Conservation (phyloP, 2,113 vertebrate genomes). For the Cichladusa arquata region DNA sequence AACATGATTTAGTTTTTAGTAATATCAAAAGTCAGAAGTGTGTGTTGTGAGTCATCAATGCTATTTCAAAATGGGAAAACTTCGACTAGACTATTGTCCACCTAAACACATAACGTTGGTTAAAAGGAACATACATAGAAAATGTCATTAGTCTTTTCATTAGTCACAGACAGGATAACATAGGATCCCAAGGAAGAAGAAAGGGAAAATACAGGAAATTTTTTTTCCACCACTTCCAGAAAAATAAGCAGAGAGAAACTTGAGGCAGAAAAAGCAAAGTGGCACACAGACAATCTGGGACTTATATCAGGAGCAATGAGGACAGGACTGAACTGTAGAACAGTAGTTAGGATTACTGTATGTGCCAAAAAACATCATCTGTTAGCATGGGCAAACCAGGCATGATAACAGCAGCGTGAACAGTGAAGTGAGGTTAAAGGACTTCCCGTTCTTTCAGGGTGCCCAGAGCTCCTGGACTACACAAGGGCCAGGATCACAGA, state of each 20-base stretch:
- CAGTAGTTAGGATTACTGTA: not conserved
- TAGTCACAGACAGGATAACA: not conserved
- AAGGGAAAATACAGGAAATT: not conserved
- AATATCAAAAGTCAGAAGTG: not conserved
- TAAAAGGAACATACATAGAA: not conserved
- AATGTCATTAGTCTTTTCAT: not conserved
- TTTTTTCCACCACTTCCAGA: not conserved
- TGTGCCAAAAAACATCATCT: not conserved
- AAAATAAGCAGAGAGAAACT: not conserved
- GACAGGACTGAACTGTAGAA: not conserved
- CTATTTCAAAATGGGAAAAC: not conserved
- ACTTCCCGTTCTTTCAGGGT: not conserved
- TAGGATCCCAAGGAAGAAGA: not conserved
- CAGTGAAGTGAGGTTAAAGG: not conserved
- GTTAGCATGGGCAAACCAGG: not conserved
- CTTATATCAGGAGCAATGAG: not conserved
- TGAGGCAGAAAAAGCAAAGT: not conserved
- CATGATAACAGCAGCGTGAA: not conserved
- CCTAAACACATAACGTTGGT: not conserved
- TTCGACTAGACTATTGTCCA: not conserved
- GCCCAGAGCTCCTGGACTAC: not conserved
- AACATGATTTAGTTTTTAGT: not conserved
- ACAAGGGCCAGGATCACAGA: not conserved
- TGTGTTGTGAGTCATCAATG: not conserved
- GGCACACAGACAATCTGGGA: not conserved